These are phyloP conservation scores for Palythoa grandis DNA, from an alignment of 92 coral and sea anemone species.

Conservation along the genomic window DNA sequence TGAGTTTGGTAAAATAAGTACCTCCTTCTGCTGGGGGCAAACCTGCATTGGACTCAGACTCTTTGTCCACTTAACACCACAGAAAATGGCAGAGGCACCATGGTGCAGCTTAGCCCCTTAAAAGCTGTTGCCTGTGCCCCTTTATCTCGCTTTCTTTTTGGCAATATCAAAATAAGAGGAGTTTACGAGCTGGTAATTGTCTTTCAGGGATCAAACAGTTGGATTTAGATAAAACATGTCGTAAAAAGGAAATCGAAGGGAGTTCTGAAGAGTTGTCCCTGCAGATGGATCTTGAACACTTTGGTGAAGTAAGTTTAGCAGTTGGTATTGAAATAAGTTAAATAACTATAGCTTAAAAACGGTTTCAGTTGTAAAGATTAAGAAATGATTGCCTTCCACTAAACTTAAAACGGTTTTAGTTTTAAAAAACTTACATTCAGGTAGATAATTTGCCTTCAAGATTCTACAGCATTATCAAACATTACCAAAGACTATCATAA, in stretches of 20 bases:
- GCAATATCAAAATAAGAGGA: no score
- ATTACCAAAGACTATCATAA: not conserved
- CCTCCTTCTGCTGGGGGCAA: no score
- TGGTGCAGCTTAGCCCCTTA: no score
- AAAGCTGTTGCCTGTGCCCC: no score
- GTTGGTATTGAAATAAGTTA: not conserved
- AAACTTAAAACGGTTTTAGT: not conserved
- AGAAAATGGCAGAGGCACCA: no score
- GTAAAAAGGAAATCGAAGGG: slow-evolving; percentile 44
- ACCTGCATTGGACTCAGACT: no score
- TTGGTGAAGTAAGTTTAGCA: slow-evolving; percentile 64
- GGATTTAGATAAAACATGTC: slow-evolving; percentile 66
- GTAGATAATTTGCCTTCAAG: no score
- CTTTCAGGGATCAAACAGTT: slow-evolving; percentile 67
- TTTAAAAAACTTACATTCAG: no score
- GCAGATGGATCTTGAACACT: slow-evolving; percentile 79
- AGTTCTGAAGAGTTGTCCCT: slow-evolving; percentile 68
- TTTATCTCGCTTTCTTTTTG: no score
- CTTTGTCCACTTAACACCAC: no score
- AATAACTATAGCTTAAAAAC: no score
- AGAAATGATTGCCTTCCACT: not conserved
- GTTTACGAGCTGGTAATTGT: not conserved
- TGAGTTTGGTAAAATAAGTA: no score
- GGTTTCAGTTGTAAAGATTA: not conserved
- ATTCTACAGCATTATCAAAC: not conserved